Evolutionary conservation across 2,797 vertebrate genomes (phyloP), one percentile per base, ranked within the genome.

Genomic region (Setipinna tenuifilis): DNA sequence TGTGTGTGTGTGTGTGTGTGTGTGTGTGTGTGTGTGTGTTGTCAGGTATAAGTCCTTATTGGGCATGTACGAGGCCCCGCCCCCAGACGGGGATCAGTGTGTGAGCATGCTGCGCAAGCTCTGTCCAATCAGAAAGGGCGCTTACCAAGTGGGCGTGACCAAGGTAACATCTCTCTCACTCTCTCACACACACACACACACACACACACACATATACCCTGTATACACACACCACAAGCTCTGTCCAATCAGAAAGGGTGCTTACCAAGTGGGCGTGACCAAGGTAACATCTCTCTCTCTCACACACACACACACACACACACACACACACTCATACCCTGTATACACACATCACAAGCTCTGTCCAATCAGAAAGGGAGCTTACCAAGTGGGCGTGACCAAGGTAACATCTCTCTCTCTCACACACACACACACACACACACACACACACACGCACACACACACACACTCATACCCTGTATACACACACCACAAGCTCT

Each of bases 11-110:
- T 86, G 81, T 31, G 48, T 59, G 81, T 84, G 4, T 71, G 83
- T 75, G 46, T 84, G 81, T 71, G 50, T 19, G 9, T 19, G 12
- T 68, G 44, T 82, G 10, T 85, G 59, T 88, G 82, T 82, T 44
- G 46, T 4, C 92, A 99, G 98, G 94, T 99, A 99, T 87, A 98
- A 98, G 92, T 95, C 96, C 48, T 94, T 99, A 0, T 93, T 98
- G 0, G 95, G 97, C 84, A 92, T 98, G 86, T 94, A 93, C 86
- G 93, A 95, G 19, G 89, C 89, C 0, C 95, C 97, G 16, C 94
- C 96, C 46, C 94, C 96, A 11, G 96, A 96, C 0, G 98, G 97
- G 16, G 92, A 97, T 89, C 96, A 96, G 91, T 99, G 98, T 0
- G 94, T 97, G 84, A 91, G 90, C 0, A 95, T 99, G 94, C 95